Percentiles rank a stretch among this genome's conserved stretches.
phyloP scores from a whole-genome alignment of 2,113 vertebrate genomes.

The Hydrolagus affinis region DNA sequence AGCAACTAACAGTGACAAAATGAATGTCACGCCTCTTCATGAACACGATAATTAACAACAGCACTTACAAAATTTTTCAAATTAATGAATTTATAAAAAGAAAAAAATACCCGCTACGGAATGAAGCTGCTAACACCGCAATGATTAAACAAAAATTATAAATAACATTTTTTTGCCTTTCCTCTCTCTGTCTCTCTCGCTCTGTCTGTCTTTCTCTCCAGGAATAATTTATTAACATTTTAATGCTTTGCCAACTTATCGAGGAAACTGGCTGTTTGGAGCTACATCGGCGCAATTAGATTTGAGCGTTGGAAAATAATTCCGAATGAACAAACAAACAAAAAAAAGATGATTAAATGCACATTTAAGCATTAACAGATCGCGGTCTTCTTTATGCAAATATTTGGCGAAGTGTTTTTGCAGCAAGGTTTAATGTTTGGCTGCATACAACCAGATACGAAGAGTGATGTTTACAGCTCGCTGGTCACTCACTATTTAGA shows the following conservation, averaged over 20 bases:
- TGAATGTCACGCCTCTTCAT: constrained; percentile 16
- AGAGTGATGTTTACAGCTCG: too few relatives aligned
- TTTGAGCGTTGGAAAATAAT: too few relatives aligned
- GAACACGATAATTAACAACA: constrained; percentile 24
- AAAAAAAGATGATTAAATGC: too few relatives aligned
- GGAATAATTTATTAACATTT: background rate
- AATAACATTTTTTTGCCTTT: constrained; percentile 6
- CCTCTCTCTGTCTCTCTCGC: background rate
- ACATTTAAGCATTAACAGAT: too few relatives aligned
- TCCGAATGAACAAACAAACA: too few relatives aligned
- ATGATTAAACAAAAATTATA: constrained; percentile 14
- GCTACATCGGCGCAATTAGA: too few relatives aligned
- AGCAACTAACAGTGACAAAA: constrained; percentile 6
- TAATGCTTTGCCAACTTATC: too few relatives aligned
- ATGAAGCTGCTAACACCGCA: background rate
- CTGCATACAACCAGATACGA: too few relatives aligned
- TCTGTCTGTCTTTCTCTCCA: background rate
- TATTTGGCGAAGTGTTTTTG: too few relatives aligned
- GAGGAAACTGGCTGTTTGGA: background rate
- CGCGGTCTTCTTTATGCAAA: too few relatives aligned
- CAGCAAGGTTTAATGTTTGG: too few relatives aligned
- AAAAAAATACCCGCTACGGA: background rate
- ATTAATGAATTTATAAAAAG: constrained; percentile 24
- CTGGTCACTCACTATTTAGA: too few relatives aligned
- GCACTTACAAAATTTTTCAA: constrained; percentile 23